Evolutionary conservation across 2,113 vertebrate genomes (phyloP).

Genomic region (Aphelocoma coerulescens): DNA sequence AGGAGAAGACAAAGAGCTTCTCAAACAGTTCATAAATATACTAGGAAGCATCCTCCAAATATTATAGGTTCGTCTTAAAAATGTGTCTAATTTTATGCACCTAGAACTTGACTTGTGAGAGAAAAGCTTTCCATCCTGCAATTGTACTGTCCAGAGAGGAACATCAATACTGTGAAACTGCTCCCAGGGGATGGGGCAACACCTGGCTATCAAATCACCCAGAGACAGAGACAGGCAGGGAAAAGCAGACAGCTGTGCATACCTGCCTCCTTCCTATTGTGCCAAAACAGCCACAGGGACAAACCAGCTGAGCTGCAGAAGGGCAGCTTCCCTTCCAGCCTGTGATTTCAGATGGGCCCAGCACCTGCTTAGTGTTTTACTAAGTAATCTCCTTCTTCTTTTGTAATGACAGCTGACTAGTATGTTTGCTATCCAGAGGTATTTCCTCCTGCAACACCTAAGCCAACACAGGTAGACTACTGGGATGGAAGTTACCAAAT

Average conservation of each 20-base stretch:
- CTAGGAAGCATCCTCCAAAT: not conserved
- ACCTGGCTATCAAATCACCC: not conserved
- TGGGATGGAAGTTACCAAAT: not conserved
- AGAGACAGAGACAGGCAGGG: not conserved
- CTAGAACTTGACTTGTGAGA: not conserved
- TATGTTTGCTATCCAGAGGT: not conserved
- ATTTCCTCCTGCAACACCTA: not conserved
- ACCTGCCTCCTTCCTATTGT: not conserved
- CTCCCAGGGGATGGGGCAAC: not conserved
- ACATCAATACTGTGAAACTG: not conserved
- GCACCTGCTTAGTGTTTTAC: not conserved
- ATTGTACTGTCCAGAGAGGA: not conserved
- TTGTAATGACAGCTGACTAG: not conserved
- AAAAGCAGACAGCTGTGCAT: rapidly evolving
- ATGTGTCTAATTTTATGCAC: not conserved
- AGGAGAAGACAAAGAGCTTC: not conserved
- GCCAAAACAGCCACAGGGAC: not conserved
- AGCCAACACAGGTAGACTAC: not conserved
- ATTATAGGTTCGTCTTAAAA: rapidly evolving
- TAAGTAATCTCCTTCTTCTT: not conserved
- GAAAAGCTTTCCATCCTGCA: not conserved
- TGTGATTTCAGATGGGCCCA: not conserved
- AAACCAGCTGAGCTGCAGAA: not conserved
- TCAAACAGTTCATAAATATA: not conserved
- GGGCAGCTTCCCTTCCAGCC: not conserved